These are phyloP conservation scores for Aradophagus sp. DNA, from an alignment of 1,140 invertebrate genomes.

Conservation along the genomic window DNA sequence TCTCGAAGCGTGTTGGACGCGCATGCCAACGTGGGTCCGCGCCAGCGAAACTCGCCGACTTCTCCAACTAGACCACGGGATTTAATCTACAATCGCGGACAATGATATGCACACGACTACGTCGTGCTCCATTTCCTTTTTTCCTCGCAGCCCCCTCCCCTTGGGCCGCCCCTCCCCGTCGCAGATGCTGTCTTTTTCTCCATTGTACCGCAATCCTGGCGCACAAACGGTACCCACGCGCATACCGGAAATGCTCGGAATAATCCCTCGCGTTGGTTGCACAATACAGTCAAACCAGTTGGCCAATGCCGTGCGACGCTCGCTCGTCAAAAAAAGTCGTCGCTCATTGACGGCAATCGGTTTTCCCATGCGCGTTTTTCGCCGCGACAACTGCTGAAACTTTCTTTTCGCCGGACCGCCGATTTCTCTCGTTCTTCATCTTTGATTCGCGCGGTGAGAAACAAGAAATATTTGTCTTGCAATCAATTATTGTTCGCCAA, in stretches of 20 bases:
- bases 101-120: constrained; percentile 50
- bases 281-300: constrained; percentile 47
- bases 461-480: too few species aligned
- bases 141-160: constrained; percentile 1
- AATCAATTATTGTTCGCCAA: too few species aligned
- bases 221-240: constrained; percentile 55
- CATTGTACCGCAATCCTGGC: constrained; percentile 54
- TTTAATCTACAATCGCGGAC: constrained; percentile 66
- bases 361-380: neutral
- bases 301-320: constrained; percentile 39
- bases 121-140: constrained; percentile 63
- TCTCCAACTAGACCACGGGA: constrained; percentile 39
- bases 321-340: constrained; percentile 9
- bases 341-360: constrained; percentile 4
- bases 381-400: too few species aligned
- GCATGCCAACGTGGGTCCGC: constrained; percentile 9
- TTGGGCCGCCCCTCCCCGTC: constrained; percentile 2
- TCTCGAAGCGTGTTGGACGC: too few species aligned
- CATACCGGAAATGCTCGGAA: constrained; percentile 56
- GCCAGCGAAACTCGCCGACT: constrained; percentile 19
- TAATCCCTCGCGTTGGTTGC: constrained; percentile 52
- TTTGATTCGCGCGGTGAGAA: too few species aligned
- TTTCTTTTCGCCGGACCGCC: too few species aligned
- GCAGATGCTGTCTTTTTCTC: constrained; percentile 47
- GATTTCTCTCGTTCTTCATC: too few species aligned